Percentiles rank a stretch among this genome's conserved stretches.
Evolutionary conservation across 2,888 invertebrate species (phyloP).

Genomic region (Stegophylla sp.): DNA sequence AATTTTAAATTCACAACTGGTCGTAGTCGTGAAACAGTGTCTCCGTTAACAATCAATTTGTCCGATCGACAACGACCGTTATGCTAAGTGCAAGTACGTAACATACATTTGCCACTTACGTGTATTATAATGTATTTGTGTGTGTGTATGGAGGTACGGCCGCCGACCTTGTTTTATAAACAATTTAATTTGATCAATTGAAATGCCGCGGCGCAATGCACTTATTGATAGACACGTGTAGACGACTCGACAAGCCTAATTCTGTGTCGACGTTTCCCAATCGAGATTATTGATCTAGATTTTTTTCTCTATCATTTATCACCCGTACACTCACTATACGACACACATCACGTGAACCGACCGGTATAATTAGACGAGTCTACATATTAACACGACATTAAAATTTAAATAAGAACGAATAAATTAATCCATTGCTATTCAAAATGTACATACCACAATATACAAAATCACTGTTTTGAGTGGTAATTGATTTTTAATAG

Average conservation of each 20-base stretch:
- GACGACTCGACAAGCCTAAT: conserved; percentile 6
- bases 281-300: conserved; percentile 28
- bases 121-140: not conserved
- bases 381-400: not conserved
- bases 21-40: not conserved
- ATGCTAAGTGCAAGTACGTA: not conserved
- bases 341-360: not conserved
- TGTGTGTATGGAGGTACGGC: not conserved
- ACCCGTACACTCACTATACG: not conserved
- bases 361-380: not conserved
- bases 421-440: too few species aligned
- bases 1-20: conserved; percentile 11
- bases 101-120: not conserved
- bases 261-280: conserved; percentile 2
- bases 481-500: not conserved
- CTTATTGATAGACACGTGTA: too few species aligned
- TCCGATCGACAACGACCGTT: conserved; percentile 44
- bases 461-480: not conserved
- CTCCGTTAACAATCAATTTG: conserved; percentile 49
- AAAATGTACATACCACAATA: not conserved
- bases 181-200: conserved; percentile 45
- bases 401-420: too few species aligned
- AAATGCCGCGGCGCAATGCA: not conserved
- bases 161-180: conserved; percentile 54
- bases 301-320: not conserved